Evolutionary conservation across 1,140 invertebrate genomes (phyloP).

Genomic region (Caerostris darwini): DNA sequence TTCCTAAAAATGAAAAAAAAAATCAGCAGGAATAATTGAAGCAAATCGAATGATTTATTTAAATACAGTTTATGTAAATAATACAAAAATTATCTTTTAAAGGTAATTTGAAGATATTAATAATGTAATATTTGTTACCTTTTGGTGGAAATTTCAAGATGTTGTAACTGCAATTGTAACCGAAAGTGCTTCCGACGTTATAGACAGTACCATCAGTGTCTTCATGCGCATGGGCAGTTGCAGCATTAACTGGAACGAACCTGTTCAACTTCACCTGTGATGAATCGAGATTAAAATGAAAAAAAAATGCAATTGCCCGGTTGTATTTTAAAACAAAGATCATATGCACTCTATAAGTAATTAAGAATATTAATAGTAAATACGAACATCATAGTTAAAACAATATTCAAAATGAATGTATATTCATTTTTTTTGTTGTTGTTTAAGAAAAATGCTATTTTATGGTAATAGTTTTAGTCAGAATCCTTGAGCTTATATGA

Average conservation of each 20-base stretch:
- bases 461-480: too few relatives aligned
- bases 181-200: constrained; percentile 78
- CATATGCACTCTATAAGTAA: too few relatives aligned
- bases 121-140: background rate
- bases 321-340: too few relatives aligned
- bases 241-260: constrained; percentile 79
- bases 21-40: background rate
- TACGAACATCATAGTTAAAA: too few relatives aligned
- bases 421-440: too few relatives aligned
- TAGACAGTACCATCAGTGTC: constrained; percentile 80
- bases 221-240: constrained; percentile 81
- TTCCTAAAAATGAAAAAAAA: background rate
- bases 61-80: background rate
- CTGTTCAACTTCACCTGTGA: constrained; percentile 78
- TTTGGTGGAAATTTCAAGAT: constrained; percentile 73
- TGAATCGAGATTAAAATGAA: too few relatives aligned
- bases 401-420: too few relatives aligned
- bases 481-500: too few relatives aligned
- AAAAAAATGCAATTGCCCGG: too few relatives aligned
- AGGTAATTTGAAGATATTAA: background rate
- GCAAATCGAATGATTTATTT: background rate
- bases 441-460: too few relatives aligned
- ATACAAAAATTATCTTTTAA: background rate
- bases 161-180: background rate
- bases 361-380: too few relatives aligned